A percentile compares a stretch with the other conserved stretches of the same genome.
These are phyloP conservation scores for Acrocyrtus sp. DNA, from an alignment of 2,888 invertebrate species.

Conservation along the genomic window DNA sequence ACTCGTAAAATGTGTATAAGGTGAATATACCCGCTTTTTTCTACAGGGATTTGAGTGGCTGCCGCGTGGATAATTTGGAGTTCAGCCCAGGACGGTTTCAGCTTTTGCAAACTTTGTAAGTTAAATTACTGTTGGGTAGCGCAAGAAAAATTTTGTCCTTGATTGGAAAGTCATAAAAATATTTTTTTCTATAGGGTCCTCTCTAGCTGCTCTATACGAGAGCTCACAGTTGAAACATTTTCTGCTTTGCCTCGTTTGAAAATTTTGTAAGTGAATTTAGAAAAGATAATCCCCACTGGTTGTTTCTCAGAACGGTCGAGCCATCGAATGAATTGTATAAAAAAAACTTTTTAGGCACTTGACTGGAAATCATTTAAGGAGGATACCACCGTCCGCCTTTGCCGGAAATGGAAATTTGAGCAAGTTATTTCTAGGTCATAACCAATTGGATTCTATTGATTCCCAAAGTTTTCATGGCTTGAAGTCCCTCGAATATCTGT, in stretches of 20 bases:
- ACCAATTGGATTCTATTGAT: constrained; percentile 46
- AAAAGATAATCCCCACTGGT: background rate
- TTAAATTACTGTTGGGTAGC: too few relatives aligned
- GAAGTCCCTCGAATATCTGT: constrained; percentile 56
- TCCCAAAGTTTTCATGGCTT: constrained; percentile 55
- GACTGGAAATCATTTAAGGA: constrained; percentile 53
- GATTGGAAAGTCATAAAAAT: too few relatives aligned
- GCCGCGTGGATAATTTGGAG: constrained; percentile 40
- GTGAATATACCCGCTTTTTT: background rate
- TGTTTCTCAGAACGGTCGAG: too few relatives aligned
- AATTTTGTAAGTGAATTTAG: constrained; percentile 49
- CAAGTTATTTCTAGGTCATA: constrained; percentile 58
- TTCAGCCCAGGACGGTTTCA: constrained; percentile 38
- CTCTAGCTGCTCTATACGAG: constrained; percentile 50
- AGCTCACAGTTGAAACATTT: constrained; percentile 42
- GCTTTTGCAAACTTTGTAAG: constrained; percentile 58
- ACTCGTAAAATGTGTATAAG: background rate
- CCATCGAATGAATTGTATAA: too few relatives aligned
- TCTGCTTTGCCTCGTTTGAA: constrained; percentile 30
- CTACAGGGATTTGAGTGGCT: constrained; percentile 60
- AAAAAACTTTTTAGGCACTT: constrained; percentile 46
- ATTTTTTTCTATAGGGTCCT: constrained; percentile 44
- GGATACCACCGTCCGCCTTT: constrained; percentile 53
- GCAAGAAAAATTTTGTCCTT: background rate
- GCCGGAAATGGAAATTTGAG: constrained; percentile 42